phyloP scores from a whole-genome alignment of 2,113 vertebrate species.

The Promerops cafer region DNA sequence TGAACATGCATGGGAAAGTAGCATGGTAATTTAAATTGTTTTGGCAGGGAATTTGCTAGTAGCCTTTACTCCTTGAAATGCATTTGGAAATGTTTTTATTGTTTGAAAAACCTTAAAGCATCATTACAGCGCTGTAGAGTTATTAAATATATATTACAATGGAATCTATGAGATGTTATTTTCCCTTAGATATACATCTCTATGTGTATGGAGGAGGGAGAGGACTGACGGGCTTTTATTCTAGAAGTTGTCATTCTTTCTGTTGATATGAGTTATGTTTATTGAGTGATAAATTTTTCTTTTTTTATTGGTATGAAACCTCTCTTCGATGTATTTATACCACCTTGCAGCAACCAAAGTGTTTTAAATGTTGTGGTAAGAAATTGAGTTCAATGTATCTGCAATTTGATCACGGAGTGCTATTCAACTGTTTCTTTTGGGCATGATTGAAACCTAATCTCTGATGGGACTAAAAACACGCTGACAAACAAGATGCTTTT shows the following conservation, averaged over 20 bases:
- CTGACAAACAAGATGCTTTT: neutral
- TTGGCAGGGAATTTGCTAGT: constrained; percentile 22
- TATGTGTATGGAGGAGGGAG: neutral
- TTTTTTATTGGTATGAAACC: neutral
- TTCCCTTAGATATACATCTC: neutral
- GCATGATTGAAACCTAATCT: neutral
- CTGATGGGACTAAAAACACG: neutral
- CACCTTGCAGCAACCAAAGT: neutral
- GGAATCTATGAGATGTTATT: neutral
- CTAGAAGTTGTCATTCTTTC: neutral
- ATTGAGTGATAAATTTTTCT: neutral
- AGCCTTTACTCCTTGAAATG: constrained; percentile 28
- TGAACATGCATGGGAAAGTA: constrained; percentile 16
- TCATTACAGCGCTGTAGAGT: neutral
- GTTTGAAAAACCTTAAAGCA: constrained; percentile 1
- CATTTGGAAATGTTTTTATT: constrained; percentile 14
- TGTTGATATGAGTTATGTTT: neutral
- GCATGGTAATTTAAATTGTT: constrained; percentile 51
- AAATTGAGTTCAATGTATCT: neutral
- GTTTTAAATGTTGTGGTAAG: neutral
- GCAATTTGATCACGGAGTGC: neutral
- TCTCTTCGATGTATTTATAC: neutral
- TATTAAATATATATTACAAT: constrained; percentile 29
- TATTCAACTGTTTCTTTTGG: neutral
- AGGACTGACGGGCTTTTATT: neutral